Conservation (phyloP, 2,888 invertebrate species). For the Cataglyphis altisquamis region DNA sequence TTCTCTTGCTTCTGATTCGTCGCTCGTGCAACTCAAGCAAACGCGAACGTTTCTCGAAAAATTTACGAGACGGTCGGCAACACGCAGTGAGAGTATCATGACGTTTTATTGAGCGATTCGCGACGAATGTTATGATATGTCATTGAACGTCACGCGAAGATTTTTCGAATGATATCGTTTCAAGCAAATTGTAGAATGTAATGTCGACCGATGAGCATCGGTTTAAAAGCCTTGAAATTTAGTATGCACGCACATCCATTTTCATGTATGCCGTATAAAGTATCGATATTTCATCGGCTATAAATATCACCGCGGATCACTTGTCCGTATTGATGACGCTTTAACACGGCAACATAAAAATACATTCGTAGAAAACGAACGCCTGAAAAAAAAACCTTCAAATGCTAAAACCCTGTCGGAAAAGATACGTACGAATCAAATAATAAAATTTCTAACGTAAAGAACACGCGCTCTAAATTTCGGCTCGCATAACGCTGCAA, state of each 20-base stretch:
- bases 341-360: slow-evolving; percentile 31
- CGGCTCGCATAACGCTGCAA: neutral
- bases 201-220: slow-evolving; percentile 21
- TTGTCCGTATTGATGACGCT: neutral
- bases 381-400: slow-evolving; percentile 19
- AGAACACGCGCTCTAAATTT: slow-evolving; percentile 21
- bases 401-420: neutral
- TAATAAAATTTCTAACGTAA: slow-evolving; percentile 8
- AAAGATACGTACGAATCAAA: neutral
- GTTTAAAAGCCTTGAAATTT: slow-evolving; percentile 38
- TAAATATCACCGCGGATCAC: slow-evolving; percentile 24
- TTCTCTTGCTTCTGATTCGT: slow-evolving; percentile 45
- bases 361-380: slow-evolving; percentile 12
- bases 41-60: slow-evolving; percentile 34
- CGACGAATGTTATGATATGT: neutral
- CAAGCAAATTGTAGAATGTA: neutral
- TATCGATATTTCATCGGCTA: slow-evolving; percentile 46
- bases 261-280: slow-evolving; percentile 23
- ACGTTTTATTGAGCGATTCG: neutral
- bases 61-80: neutral
- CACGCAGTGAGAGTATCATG: neutral
- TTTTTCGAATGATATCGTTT: neutral
- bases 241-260: slow-evolving; percentile 20
- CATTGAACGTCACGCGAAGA: neutral
- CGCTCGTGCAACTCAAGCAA: slow-evolving; percentile 11